Evolutionary conservation across 2,113 vertebrate species (phyloP), one percentile per base, ranked within the genome.

Genomic region (Cacatua alba): DNA sequence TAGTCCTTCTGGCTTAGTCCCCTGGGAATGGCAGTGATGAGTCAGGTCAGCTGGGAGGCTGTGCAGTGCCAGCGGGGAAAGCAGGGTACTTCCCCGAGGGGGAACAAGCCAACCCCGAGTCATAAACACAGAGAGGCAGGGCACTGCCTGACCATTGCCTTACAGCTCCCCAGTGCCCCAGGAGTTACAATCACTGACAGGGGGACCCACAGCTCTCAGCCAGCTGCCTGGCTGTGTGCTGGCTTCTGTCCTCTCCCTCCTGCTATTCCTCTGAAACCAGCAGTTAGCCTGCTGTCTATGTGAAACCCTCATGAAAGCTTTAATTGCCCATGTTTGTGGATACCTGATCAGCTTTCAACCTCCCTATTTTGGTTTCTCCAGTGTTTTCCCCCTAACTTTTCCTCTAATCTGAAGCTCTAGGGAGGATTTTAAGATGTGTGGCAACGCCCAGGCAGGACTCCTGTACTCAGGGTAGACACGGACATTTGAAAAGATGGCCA

Each of bases 141-240:
- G 17, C 0, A 0, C 63, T 88, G 79, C 23, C 33, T 12, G n/a
- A 12, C 60, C 63, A 2, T 26, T 15, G 4, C 71, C 43, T 25
- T 14, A 14, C 44, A 49, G 37, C 44, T 57, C 24, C 10, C 43
- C 44, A 9, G 18, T 57, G 55, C 24, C 64, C 31, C 67, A 23
- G 2, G 4, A 3, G 3, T 33, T n/a, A 53, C 31, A 41, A 69
- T 17, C 23, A 13, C 63, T 9, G 0, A 59, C 28, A 41, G 44
- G 8, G 35, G 33, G 44, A 86, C 46, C 16, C 41, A 17, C 19
- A 5, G 24, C 51, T 48, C 62, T 16, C 13, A 1, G 11, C 2
- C 2, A 0, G 21, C 60, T 31, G 20, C 29, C 25, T 28, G 37
- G 16, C 39, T 67, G 55, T n/a, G n/a, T n/a, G n/a, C n/a, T n/a